Percentiles rank a stretch among this genome's conserved stretches.
These are phyloP conservation scores for Sciurus niger DNA, from an alignment of 2,113 vertebrate species.

Conservation along the genomic window DNA sequence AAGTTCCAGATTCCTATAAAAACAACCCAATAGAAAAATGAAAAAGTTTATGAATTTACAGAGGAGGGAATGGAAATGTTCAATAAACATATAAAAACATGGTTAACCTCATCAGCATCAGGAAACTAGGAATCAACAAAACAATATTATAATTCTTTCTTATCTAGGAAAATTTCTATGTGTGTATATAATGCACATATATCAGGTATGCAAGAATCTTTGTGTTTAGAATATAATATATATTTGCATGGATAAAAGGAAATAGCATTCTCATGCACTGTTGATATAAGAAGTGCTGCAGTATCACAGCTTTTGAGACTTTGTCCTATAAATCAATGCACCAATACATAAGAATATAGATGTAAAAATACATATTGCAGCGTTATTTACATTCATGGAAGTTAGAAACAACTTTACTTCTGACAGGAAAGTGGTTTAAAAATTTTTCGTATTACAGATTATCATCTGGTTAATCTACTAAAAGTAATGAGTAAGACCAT, in stretches of 20 bases:
- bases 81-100: background rate
- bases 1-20: background rate
- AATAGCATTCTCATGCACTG: background rate
- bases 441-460: constrained; percentile 16
- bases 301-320: background rate
- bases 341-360: background rate
- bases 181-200: background rate
- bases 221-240: constrained; percentile 41
- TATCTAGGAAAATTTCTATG: background rate
- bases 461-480: background rate
- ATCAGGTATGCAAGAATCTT: background rate
- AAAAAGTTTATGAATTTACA: background rate
- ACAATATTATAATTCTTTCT: background rate
- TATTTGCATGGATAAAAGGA: background rate
- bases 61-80: background rate
- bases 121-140: background rate
- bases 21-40: background rate
- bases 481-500: constrained; percentile 6
- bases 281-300: background rate
- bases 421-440: background rate
- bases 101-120: background rate
- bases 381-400: background rate
- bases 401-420: background rate
- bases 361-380: background rate
- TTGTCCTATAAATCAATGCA: background rate